A percentile compares a stretch with the other conserved stretches of the same genome.
Evolutionary conservation across 1,140 invertebrate genomes (phyloP).

Genomic region (Pogonognathellus flavescens): DNA sequence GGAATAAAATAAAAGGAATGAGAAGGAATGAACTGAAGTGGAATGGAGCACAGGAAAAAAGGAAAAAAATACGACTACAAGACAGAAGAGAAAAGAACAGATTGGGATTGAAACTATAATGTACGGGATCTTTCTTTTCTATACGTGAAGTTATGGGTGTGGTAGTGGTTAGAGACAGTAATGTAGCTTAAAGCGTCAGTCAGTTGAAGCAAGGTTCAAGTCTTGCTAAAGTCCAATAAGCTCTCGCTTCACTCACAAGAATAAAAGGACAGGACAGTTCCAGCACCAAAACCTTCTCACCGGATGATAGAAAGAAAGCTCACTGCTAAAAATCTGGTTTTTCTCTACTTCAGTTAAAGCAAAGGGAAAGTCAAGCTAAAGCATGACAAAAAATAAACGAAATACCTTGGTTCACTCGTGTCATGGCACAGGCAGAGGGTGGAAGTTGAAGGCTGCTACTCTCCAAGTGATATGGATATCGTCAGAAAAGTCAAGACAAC

Average conservation of each 20-base stretch:
- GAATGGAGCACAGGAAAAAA: conserved; percentile 16
- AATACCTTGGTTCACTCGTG: conserved; percentile 20
- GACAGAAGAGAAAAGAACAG: conserved; percentile 40
- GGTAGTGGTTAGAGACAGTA: conserved; percentile 36
- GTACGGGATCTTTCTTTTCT: conserved; percentile 42
- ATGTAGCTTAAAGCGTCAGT: conserved; percentile 49
- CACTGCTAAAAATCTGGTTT: not conserved
- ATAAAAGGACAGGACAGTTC: conserved; percentile 43
- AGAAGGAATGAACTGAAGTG: conserved; percentile 32
- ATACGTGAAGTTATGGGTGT: conserved; percentile 30
- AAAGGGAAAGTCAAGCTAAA: conserved; percentile 1
- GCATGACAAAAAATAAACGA: not conserved
- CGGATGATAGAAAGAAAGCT: conserved; percentile 44
- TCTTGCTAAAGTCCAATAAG: conserved; percentile 46
- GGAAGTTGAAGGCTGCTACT: conserved; percentile 1
- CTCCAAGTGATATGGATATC: not conserved
- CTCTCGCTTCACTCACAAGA: conserved; percentile 45
- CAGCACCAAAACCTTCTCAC: conserved; percentile 29
- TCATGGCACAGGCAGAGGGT: conserved; percentile 1
- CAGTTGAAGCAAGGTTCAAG: conserved; percentile 48
- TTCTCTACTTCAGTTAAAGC: not conserved
- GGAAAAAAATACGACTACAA: conserved; percentile 32
- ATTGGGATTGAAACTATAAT: conserved; percentile 49
- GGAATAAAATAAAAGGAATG: conserved; percentile 29
- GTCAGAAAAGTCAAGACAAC: not conserved